phyloP scores from a whole-genome alignment of 2,797 vertebrate species.

The Myotis myotis region DNA sequence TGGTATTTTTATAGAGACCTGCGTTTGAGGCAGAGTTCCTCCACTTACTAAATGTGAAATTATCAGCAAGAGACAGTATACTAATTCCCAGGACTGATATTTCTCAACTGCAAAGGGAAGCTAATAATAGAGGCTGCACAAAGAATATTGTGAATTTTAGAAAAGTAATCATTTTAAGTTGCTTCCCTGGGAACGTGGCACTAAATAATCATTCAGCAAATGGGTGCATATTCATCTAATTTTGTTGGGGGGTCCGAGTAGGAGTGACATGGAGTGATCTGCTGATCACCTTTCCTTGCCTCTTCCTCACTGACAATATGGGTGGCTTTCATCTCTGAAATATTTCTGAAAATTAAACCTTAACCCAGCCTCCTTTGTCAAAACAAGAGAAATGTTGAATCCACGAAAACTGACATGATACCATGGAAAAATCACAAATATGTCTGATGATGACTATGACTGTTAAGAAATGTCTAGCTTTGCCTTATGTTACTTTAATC shows the following conservation, averaged over 20 bases:
- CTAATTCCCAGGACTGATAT: neutral
- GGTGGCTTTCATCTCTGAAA: neutral
- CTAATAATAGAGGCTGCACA: neutral
- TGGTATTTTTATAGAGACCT: neutral
- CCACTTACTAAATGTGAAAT: neutral
- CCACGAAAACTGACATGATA: neutral
- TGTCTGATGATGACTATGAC: neutral
- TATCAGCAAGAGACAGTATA: neutral
- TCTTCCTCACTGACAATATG: neutral
- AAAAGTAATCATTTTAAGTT: conserved; percentile 27
- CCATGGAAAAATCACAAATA: neutral
- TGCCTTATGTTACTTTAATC: neutral
- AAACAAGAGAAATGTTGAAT: neutral
- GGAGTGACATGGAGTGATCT: neutral
- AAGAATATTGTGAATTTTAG: neutral
- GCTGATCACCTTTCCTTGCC: neutral
- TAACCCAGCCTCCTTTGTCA: neutral
- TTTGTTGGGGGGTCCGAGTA: neutral
- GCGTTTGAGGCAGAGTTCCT: neutral
- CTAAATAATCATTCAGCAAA: conserved; percentile 1
- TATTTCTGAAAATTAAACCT: neutral
- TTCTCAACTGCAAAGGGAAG: neutral
- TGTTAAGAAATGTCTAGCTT: neutral
- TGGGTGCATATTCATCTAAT: neutral
- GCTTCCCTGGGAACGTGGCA: neutral